A percentile compares a stretch with the other conserved stretches of the same genome.
Evolutionary conservation across 2,797 vertebrate genomes (phyloP).

Genomic region (Myripristis jacobus): DNA sequence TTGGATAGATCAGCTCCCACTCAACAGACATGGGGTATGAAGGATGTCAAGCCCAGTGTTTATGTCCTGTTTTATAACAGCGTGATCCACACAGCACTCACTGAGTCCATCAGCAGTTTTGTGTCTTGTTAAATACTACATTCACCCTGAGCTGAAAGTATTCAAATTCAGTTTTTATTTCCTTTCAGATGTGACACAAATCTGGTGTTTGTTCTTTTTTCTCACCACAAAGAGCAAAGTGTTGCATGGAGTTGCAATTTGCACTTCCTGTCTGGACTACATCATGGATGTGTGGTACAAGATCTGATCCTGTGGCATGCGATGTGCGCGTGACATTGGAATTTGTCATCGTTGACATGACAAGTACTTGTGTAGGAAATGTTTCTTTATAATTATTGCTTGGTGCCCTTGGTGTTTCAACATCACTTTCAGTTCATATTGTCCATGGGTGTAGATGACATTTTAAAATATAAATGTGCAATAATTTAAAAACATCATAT

Average conservation of each 20-base stretch:
- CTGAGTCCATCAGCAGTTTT: conserved; percentile 4
- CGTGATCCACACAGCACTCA: neutral
- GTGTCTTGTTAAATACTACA: neutral
- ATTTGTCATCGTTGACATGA: neutral
- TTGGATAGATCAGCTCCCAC: neutral
- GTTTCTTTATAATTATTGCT: neutral
- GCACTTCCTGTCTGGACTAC: too few species aligned
- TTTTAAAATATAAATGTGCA: neutral
- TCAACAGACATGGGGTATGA: conserved; percentile 1
- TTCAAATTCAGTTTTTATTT: too few species aligned
- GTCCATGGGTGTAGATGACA: neutral
- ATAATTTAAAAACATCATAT: neutral
- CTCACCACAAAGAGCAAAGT: neutral
- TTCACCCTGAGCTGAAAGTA: neutral
- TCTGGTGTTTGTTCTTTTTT: too few species aligned
- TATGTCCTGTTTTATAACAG: neutral
- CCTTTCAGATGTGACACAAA: too few species aligned
- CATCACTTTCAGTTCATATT: too few species aligned
- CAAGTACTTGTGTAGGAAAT: neutral
- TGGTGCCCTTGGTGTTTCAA: neutral
- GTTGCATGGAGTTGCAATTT: too few species aligned
- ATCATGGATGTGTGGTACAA: too few species aligned
- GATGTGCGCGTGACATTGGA: neutral
- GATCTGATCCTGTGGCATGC: too few species aligned
- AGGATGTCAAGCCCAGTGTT: neutral